Evolutionary conservation across 1,140 invertebrate genomes (phyloP), one percentile per base, ranked within the genome.

Genomic region (Helicorthomorpha holstii): DNA sequence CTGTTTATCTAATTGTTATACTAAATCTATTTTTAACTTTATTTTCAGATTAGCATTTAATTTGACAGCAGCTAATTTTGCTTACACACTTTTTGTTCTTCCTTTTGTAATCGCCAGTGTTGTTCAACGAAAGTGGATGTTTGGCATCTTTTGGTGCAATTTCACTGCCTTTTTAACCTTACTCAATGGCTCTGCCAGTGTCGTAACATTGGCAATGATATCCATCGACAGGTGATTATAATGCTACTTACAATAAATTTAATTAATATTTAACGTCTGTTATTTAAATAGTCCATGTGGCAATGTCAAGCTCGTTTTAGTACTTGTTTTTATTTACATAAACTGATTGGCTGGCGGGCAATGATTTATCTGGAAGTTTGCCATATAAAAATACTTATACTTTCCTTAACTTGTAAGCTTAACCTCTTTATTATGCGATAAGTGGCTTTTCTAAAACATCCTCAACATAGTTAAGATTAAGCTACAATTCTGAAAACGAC

Each of bases 11-110:
- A 12, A 19, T 41, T 41, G 38, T 12, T 41, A 19, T 41, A 41
- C 38, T 12, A 19, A 12, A 22, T 7, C 19, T 21, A 7, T 7
- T 46, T 46, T 7, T 46, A 25, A 7, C 12, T 46, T 4, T 46
- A 25, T 48, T 54, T 22, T 4, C 21, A 57, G 56, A 50, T 43
- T 57, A 41, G 56, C 56, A 38, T 57, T 57, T 27, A 57, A 52
- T 46, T 25, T 57, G 54, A 57, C 56, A 23, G 46, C 48, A 22
- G 52, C 55, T n/a, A 55, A 57, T 51, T 50, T 55, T 27, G 41
- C 45, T 19, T 49, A 53, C 25, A 27, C 48, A 19, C 26, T 57
- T 1, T 47, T 57, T 14, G 54, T 57, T 1, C 43, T 57, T 12
- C 56, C 56, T 24, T 49, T 56, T 38, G 54, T 54, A 14, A 27